Base-by-base conservation (phyloP, 2,113 vertebrate genomes). In the Orthochromis indermauri region DNA sequence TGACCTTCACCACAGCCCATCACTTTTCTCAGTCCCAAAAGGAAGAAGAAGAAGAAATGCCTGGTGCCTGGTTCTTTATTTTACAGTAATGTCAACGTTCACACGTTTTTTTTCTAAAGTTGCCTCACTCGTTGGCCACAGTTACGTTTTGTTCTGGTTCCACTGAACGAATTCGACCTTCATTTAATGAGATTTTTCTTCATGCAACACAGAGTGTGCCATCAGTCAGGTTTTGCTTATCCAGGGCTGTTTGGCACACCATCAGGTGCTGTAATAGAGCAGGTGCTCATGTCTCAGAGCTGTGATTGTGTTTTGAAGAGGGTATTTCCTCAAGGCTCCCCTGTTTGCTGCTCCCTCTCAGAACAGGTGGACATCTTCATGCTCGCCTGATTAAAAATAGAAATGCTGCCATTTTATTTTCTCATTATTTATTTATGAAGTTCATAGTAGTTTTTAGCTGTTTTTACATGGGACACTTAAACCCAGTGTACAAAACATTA, bases 281-380 rank as follows among this genome's bases (percentile, higher is more conserved):
- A 87, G 87, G 85, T 90, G 89, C 45, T 68, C 82, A 2, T 53
- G 53, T 87, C 81, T 91, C 42, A 47, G 59, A 76, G 83, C 83
- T 80, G 85, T 84, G 80, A 83, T 79, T 86, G 85, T 57, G 42
- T 84, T 89, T 61, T 47, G 21, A 78, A 55, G 68, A 83, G 76
- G 91, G 83, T 88, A 54, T 91, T 91, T 89, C 85, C 87, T 87
- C 79, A 53, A 85, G 80, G 51, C 85, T 61, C 55, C 57, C 68
- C 82, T 86, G 55, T 3, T 37, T 14, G 2, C 42, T 68, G 16
- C 63, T 85, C 59, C 79, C 35, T 71, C 49, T 83, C 47, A 33
- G 31, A 82, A 80, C 88, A 85, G 85, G 86, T 88, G 81, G 81
- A 80, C 17, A n/a, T 80, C 49, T 80, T 80, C 24, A 16, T 80